These are phyloP conservation scores for Nibea coibor DNA, from an alignment of 2,113 vertebrate species.

Conservation along the genomic window DNA sequence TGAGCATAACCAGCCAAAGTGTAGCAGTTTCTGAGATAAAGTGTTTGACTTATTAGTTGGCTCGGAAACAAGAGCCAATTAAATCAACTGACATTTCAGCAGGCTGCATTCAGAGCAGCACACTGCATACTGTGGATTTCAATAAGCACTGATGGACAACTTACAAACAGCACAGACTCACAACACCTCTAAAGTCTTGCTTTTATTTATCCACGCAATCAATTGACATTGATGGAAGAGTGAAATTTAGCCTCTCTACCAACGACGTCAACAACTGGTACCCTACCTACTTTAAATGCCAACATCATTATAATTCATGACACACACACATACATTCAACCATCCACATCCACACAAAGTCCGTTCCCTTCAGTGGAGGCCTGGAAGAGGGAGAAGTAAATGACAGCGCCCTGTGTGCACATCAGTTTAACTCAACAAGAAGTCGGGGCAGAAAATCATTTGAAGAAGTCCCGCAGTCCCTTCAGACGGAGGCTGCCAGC, in stretches of 20 bases:
- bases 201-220: conserved; percentile 26
- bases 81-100: neutral
- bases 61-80: neutral
- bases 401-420: conserved; percentile 67
- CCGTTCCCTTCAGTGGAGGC: conserved; percentile 27
- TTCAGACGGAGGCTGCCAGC: conserved; percentile 69
- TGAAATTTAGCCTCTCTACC: conserved; percentile 1
- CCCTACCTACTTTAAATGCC: conserved; percentile 38
- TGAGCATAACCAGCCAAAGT: neutral
- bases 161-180: neutral
- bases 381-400: conserved; percentile 44
- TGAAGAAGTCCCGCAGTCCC: conserved; percentile 71
- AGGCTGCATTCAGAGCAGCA: neutral
- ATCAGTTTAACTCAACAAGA: conserved; percentile 77
- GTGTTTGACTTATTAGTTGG: neutral
- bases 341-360: conserved; percentile 32
- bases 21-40: neutral
- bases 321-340: conserved; percentile 15
- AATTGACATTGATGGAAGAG: conserved; percentile 29
- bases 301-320: conserved; percentile 36
- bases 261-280: conserved; percentile 1
- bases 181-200: neutral
- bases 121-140: neutral
- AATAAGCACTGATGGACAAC: neutral
- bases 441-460: conserved; percentile 76